Evolutionary conservation across 2,797 vertebrate species (phyloP).

Genomic region (Eulemur coronatus): DNA sequence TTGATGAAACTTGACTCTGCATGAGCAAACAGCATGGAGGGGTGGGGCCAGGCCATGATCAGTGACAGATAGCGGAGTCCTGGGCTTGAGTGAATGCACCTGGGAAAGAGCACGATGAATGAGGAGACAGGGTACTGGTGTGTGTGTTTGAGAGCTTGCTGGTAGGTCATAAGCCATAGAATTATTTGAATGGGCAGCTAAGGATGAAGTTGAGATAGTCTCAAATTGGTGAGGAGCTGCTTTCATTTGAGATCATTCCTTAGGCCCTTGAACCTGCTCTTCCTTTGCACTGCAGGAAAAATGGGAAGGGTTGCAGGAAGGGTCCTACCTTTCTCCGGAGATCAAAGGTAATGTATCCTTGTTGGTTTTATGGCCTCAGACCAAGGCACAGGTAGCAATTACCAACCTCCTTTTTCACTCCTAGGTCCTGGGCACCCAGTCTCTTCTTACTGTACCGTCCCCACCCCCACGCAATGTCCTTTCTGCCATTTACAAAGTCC

Average conservation of each 20-base stretch:
- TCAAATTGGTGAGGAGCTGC: neutral
- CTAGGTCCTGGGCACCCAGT: neutral
- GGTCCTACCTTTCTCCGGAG: neutral
- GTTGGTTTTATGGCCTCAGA: conserved; percentile 1
- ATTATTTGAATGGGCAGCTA: neutral
- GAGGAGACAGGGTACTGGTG: neutral
- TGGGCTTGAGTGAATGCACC: neutral
- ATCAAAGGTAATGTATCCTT: neutral
- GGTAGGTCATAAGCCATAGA: neutral
- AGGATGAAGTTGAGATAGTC: neutral
- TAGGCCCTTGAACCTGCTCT: neutral
- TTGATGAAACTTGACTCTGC: too few species aligned
- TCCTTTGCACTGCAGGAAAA: neutral
- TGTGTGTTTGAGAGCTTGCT: neutral
- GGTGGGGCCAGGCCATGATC: neutral
- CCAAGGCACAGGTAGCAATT: neutral
- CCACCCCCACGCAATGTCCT: neutral
- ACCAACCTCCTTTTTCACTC: neutral
- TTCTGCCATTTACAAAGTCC: neutral
- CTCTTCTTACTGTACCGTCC: neutral
- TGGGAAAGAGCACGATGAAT: neutral
- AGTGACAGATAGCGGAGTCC: too few species aligned
- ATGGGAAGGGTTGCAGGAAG: conserved; percentile 3
- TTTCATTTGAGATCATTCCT: neutral
- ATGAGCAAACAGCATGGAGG: neutral